These are phyloP conservation scores for Eupeodes luniger DNA, from an alignment of 2,888 invertebrate genomes.

Conservation along the genomic window DNA sequence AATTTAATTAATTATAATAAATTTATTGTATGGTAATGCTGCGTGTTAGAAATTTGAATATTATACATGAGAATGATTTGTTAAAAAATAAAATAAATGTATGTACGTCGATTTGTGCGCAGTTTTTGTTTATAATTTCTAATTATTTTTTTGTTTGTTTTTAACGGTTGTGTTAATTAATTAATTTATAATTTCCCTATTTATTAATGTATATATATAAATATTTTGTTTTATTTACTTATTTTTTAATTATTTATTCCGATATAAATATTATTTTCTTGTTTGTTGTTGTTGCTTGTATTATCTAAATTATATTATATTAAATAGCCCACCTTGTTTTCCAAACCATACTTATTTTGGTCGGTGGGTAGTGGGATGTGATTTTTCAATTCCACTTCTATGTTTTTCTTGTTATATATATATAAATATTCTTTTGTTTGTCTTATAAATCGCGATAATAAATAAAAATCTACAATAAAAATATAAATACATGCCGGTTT, in stretches of 20 bases:
- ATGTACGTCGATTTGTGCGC: conserved; percentile 68
- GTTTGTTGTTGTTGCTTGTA: neutral
- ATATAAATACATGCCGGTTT: conserved; percentile 53
- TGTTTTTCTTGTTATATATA: conserved; percentile 6
- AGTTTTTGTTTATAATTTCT: conserved; percentile 53
- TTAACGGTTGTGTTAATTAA: conserved; percentile 49
- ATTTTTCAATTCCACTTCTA: conserved; percentile 64
- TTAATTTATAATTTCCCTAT: conserved; percentile 57
- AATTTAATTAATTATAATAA: neutral
- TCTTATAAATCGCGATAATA: conserved; percentile 54
- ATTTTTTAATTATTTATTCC: conserved; percentile 46
- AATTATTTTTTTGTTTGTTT: conserved; percentile 40
- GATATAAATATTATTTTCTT: conserved; percentile 51
- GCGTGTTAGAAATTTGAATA: neutral
- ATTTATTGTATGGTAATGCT: neutral
- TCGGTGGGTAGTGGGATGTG: conserved; percentile 68
- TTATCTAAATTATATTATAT: conserved; percentile 18
- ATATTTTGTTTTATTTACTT: conserved; percentile 34
- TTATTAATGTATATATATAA: conserved; percentile 45
- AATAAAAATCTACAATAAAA: conserved; percentile 34
- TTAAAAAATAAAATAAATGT: conserved; percentile 50
- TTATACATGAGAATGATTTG: conserved; percentile 30
- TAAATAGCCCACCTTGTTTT: conserved; percentile 55
- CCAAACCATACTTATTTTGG: conserved; percentile 48
- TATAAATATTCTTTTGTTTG: conserved; percentile 21